Conservation (phyloP, 2,888 invertebrate species). For the Hymenopus coronatus region DNA sequence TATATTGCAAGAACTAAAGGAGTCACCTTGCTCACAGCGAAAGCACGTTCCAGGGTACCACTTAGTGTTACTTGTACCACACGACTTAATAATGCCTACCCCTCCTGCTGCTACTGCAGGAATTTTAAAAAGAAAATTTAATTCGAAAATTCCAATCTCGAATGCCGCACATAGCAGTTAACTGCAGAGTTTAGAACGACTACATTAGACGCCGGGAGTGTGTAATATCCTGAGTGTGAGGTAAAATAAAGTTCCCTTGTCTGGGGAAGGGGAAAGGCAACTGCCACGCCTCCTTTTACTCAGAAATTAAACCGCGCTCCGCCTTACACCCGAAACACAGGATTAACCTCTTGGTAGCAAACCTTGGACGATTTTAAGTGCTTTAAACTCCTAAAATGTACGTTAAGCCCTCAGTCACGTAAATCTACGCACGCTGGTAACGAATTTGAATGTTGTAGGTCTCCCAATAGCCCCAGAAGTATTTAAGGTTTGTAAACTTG, state of each 20-base stretch:
- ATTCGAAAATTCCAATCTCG: constrained; percentile 11
- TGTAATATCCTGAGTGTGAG: background rate
- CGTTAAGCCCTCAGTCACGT: too few relatives aligned
- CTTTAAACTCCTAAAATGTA: background rate
- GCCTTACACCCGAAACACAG: background rate
- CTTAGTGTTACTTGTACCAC: background rate
- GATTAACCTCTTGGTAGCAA: background rate
- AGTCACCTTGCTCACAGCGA: background rate
- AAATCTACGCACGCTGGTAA: too few relatives aligned
- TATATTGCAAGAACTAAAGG: too few relatives aligned
- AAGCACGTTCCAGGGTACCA: background rate
- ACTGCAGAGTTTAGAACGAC: background rate
- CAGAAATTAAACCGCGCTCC: background rate
- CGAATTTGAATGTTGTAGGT: too few relatives aligned
- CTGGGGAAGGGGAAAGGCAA: background rate
- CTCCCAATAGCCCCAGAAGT: too few relatives aligned
- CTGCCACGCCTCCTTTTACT: background rate
- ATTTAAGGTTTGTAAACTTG: too few relatives aligned
- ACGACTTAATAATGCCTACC: background rate
- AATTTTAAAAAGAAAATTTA: constrained; percentile 9
- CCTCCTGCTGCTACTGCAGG: background rate
- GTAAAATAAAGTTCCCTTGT: background rate
- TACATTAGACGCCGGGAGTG: background rate
- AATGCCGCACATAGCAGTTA: constrained; percentile 1
- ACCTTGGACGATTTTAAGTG: background rate